Conservation (phyloP, 2,888 invertebrate genomes). For the Sphaeridia pumilis region DNA sequence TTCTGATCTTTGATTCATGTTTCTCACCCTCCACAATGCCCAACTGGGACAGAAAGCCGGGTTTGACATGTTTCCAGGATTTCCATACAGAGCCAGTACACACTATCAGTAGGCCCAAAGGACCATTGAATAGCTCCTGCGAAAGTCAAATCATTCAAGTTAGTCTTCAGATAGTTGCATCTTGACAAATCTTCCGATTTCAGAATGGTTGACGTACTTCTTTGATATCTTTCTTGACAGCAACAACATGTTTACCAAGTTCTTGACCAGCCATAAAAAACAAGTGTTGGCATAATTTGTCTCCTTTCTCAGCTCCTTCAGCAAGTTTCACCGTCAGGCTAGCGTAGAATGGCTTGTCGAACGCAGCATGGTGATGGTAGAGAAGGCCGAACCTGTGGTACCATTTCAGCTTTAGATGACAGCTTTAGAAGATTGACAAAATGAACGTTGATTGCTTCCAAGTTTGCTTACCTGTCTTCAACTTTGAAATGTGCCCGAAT, state of each 20-base stretch:
- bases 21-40: too few species aligned
- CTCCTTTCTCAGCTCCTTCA: constrained; percentile 55
- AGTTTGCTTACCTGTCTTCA: constrained; percentile 47
- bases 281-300: constrained; percentile 56
- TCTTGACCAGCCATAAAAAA: constrained; percentile 57
- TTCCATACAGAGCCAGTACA: constrained; percentile 94
- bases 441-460: background rate
- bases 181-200: background rate
- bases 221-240: constrained; percentile 51
- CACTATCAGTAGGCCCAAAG: constrained; percentile 59
- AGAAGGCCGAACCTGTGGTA: constrained; percentile 32
- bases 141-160: constrained; percentile 6
- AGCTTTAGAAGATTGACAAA: background rate
- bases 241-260: constrained; percentile 55
- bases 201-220: constrained; percentile 39
- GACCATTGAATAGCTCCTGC: constrained; percentile 44
- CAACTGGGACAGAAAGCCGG: constrained; percentile 54
- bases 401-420: background rate
- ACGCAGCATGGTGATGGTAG: constrained; percentile 47
- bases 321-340: constrained; percentile 62
- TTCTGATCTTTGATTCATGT: constrained; percentile 20
- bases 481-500: constrained; percentile 66
- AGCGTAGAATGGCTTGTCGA: constrained; percentile 69
- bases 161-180: background rate
- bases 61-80: constrained; percentile 70